Evolutionary conservation across 2,797 vertebrate species (phyloP), one percentile per base, ranked within the genome.

Genomic region (Furcifer pardalis): DNA sequence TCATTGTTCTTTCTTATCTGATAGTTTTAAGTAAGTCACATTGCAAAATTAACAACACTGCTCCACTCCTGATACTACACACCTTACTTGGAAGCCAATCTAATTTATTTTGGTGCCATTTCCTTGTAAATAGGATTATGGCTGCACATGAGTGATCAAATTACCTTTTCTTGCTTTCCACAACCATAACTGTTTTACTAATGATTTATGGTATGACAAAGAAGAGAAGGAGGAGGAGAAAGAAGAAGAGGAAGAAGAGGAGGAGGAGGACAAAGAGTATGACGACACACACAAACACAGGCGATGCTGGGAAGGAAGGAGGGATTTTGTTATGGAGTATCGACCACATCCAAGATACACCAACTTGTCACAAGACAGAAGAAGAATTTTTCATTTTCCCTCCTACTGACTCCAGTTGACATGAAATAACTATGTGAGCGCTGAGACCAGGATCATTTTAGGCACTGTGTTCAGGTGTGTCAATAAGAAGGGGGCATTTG

Each of bases 61-160:
- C 2, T 59, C 2, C 30, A 2, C 5, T 35, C 49, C 49, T 59
- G 68, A 81, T 42, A 71, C 68, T 42, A 81, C 56, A 69, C n/a
- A 35, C 27, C n/a, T 60, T 71, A n/a, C 49, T n/a, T 68, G 63
- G n/a, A 80, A 69, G 35, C 23, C 68, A 80, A 52, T 69, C 32
- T 23, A 19, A 68, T 69, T 81, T 44, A 40, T 56, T 49, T 37
- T 35, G 59, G 15, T 37, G 42, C 42, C 59, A 75, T 32, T 8
- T 74, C n/a, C n/a, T 82, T 83, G 35, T 37, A 69, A 77, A 83
- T 27, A 77, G 49, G 46, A 59, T 77, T 68, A 59, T 59, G 49
- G 59, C 1, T 32, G 63, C 12, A 44, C 32, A 69, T 35, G 65
- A 77, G 63, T 32, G 12, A 68, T 81, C 59, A 69, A 82, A 35